A percentile compares a stretch with the other conserved stretches of the same genome.
These are phyloP conservation scores for Caenorhabditis elegans DNA, from an alignment of 1,140 invertebrate species.

Conservation along the genomic window DNA sequence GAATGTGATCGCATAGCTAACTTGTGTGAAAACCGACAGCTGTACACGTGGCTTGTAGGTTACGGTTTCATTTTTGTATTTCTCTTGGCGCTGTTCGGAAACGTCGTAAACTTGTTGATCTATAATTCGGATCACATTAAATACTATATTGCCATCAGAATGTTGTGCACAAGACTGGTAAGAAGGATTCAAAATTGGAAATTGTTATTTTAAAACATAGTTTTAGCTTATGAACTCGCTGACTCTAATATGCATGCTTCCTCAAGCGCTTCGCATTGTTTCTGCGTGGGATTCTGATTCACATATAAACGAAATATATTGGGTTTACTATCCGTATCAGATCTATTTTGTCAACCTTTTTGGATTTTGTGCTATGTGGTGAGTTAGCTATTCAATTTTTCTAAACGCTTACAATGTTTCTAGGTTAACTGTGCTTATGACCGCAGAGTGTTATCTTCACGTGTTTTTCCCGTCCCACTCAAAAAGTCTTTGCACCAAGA, in stretches of 20 bases:
- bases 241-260: constrained; percentile 57
- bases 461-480: constrained; percentile 57
- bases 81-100: constrained; percentile 50
- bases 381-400: neutral
- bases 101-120: constrained; percentile 57
- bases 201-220: neutral
- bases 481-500: constrained; percentile 58
- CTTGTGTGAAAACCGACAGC: constrained; percentile 15
- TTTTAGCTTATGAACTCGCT: constrained; percentile 59
- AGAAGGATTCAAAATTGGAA: neutral
- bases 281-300: constrained; percentile 49
- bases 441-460: constrained; percentile 59
- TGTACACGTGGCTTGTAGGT: constrained; percentile 38
- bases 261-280: constrained; percentile 56
- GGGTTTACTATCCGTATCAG: constrained; percentile 57
- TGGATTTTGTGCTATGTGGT: constrained; percentile 61
- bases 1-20: neutral
- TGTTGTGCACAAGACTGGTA: constrained; percentile 62
- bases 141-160: constrained; percentile 60
- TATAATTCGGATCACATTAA: constrained; percentile 61
- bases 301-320: constrained; percentile 51
- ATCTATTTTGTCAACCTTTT: constrained; percentile 57
- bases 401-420: too few species aligned
- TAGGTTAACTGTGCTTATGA: constrained; percentile 63
- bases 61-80: constrained; percentile 44